These are phyloP conservation scores for Ficedula albicollis DNA, from an alignment of 2,797 vertebrate genomes.

Conservation along the genomic window DNA sequence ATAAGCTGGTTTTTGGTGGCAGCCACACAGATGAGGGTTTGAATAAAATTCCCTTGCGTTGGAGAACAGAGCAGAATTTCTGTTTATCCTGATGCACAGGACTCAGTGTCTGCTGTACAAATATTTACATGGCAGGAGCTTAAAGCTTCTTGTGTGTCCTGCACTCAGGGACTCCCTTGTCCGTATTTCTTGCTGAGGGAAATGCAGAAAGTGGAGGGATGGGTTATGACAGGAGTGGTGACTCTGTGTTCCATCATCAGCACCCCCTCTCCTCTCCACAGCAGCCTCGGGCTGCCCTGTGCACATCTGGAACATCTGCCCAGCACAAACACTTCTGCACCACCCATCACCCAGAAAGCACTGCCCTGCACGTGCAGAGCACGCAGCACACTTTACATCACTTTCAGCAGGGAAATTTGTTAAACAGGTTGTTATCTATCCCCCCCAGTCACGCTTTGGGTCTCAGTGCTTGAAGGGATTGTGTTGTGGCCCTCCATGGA, in stretches of 20 bases:
- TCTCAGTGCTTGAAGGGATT: background rate
- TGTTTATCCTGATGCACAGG: slow-evolving; percentile 39
- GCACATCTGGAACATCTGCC: background rate
- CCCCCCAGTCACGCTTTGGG: background rate
- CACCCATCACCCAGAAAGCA: background rate
- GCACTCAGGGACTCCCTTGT: background rate
- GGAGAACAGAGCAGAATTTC: background rate
- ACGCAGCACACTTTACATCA: background rate
- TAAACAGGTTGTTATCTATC: background rate
- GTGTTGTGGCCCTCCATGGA: background rate
- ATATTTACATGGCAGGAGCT: slow-evolving; percentile 57
- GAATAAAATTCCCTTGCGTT: background rate
- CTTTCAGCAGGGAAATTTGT: background rate
- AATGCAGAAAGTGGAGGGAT: background rate
- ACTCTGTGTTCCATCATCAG: background rate
- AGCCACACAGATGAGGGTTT: background rate
- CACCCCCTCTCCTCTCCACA: background rate
- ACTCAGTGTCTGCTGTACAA: slow-evolving; percentile 36
- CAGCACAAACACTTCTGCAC: background rate
- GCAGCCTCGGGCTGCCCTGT: background rate
- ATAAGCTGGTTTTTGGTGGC: slow-evolving; percentile 16
- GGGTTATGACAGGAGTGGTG: background rate
- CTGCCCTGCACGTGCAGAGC: background rate
- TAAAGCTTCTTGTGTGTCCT: slow-evolving; percentile 61
- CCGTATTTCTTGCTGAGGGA: background rate